Percentiles rank a stretch among this genome's conserved stretches.
Conservation (phyloP, 2,888 invertebrate genomes). For the Hydroisotoma schaefferi region DNA sequence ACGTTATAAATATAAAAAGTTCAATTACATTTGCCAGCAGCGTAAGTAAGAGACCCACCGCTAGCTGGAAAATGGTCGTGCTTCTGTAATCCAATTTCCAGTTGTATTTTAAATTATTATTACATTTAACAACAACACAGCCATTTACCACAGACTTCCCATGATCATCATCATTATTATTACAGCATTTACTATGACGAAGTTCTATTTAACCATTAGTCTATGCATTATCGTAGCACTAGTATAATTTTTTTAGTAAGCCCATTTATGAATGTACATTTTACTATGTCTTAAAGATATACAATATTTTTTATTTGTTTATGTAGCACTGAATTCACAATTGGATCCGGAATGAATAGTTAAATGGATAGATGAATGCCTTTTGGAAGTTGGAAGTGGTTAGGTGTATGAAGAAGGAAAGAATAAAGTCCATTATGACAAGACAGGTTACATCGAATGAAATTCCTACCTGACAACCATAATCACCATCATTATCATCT, state of each 20-base stretch:
- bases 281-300: too few relatives aligned
- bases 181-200: too few relatives aligned
- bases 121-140: too few relatives aligned
- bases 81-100: constrained; percentile 27
- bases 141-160: not conserved
- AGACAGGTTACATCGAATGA: constrained; percentile 7
- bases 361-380: not conserved
- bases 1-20: too few relatives aligned
- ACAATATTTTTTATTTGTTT: too few relatives aligned
- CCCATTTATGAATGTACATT: too few relatives aligned
- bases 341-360: constrained; percentile 1
- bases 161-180: not conserved
- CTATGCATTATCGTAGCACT: too few relatives aligned
- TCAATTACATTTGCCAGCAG: too few relatives aligned
- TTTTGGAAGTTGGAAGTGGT: not conserved
- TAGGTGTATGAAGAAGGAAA: not conserved
- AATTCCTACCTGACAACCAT: constrained; percentile 29
- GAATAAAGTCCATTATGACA: not conserved
- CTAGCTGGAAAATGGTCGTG: constrained; percentile 25
- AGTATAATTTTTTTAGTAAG: too few relatives aligned
- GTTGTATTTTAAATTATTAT: too few relatives aligned
- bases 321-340: constrained; percentile 7
- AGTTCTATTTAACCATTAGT: too few relatives aligned
- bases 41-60: constrained; percentile 17
- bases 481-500: constrained; percentile 30